These are phyloP conservation scores for Opisthocomus hoazin DNA, from an alignment of 2,113 vertebrate species.

Conservation along the genomic window DNA sequence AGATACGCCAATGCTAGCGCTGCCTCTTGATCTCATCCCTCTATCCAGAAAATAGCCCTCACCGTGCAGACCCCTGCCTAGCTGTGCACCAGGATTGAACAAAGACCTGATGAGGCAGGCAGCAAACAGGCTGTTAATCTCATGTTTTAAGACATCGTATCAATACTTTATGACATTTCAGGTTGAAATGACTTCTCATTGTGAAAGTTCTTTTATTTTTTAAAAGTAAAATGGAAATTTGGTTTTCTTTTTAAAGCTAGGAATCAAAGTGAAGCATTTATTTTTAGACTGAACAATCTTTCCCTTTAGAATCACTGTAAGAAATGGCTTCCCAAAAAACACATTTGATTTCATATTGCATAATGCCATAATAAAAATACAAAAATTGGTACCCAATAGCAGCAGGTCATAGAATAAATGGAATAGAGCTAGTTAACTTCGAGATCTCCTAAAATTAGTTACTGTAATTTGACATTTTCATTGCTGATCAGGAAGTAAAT, in stretches of 20 bases:
- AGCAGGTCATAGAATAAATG: neutral
- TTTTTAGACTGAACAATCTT: constrained; percentile 29
- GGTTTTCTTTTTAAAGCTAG: constrained; percentile 14
- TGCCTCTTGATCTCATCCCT: neutral
- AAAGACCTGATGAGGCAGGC: neutral
- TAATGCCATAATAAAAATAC: neutral
- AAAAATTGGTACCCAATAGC: neutral
- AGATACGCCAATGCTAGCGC: neutral
- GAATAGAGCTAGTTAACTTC: constrained; percentile 1
- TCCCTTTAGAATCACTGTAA: constrained; percentile 3
- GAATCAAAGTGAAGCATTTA: constrained; percentile 36
- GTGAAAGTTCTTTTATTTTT: constrained; percentile 20
- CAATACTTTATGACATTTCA: constrained; percentile 26
- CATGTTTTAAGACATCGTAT: neutral
- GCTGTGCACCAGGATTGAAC: neutral
- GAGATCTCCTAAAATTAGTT: constrained; percentile 48
- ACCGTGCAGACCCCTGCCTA: neutral
- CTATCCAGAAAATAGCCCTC: neutral
- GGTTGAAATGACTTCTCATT: neutral
- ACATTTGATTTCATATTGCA: neutral
- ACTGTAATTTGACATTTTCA: constrained; percentile 48
- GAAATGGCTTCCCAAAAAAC: constrained; percentile 30
- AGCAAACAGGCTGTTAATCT: constrained; percentile 1
- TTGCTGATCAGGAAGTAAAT: constrained; percentile 53
- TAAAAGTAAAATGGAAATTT: constrained; percentile 22